Base-by-base conservation (phyloP, 2,888 invertebrate species). In the Agonopterix alstromeriana region DNA sequence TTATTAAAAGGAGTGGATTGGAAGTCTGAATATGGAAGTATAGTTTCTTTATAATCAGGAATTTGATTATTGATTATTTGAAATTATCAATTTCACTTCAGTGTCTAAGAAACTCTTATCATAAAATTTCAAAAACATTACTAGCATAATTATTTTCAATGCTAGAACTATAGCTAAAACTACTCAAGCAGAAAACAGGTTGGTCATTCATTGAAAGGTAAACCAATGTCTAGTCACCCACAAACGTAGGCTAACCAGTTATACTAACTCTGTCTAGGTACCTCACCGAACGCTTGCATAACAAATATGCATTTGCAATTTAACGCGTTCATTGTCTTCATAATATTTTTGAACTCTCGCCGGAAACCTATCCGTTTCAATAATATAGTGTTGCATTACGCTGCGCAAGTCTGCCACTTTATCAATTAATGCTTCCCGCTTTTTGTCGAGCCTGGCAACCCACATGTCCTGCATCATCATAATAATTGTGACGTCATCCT, bases 391-490 rank as follows among this genome's bases (percentile, higher is more conserved):
- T 17, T 10, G 52, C 53, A 50, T 47, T 45, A 49, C 55, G 51
- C 52, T 55, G 54, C 50, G 54, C 53, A 47, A 52, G 64, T 62
- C 57, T 54, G 58, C 70, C 74, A 80, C 77, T 83, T 82, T 76
- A 77, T 77, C 82, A 83, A 82, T 85, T 83, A 70, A 56, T 54
- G 66, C 70, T 67, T 76, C 76, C 81, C 73, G 67, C 63, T 62
- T 53, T 57, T 55, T 58, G 60, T 61, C 51, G 57, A 48, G 48
- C 53, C 60, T 64, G 56, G 55, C 69, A 64, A 64, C 72, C 75
- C 77, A 73, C 68, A 73, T 81, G 77, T 76, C 78, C 81, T 73
- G 70, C 70, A 73, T 69, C 74, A 77, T 71, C 75, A 70, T 71
- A 70, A 67, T 67, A 70, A 63, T 55, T 57, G 65, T 85, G 82